phyloP scores from a whole-genome alignment of 2,797 vertebrate species.

The Leuciscus waleckii region DNA sequence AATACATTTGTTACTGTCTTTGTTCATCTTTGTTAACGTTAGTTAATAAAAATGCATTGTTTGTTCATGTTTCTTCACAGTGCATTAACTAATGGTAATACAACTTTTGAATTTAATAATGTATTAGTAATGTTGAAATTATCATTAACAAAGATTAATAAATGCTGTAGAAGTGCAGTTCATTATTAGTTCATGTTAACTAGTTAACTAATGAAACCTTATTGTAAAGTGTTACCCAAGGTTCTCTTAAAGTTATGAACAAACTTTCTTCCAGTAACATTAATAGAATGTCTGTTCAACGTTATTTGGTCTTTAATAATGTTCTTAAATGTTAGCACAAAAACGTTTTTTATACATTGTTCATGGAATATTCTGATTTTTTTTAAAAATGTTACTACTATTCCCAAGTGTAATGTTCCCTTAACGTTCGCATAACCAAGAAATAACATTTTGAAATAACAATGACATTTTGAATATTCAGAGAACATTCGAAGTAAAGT shows the following conservation, averaged over 20 bases:
- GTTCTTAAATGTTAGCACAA: neutral
- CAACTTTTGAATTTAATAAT: too few species aligned
- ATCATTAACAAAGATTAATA: too few species aligned
- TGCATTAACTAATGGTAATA: too few species aligned
- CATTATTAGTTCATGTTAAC: too few species aligned
- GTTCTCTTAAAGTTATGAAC: neutral
- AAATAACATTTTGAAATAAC: neutral
- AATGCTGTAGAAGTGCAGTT: too few species aligned
- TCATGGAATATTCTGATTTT: neutral
- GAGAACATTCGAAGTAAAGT: neutral
- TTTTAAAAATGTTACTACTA: too few species aligned
- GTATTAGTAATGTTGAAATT: too few species aligned
- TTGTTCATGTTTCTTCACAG: too few species aligned
- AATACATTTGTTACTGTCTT: too few species aligned
- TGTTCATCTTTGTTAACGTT: too few species aligned
- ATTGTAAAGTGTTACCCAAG: neutral
- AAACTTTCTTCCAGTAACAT: neutral
- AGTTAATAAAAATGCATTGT: too few species aligned
- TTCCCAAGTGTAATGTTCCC: neutral
- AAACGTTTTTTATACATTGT: neutral
- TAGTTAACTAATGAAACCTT: too few species aligned
- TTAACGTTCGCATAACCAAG: neutral
- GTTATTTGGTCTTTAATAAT: neutral
- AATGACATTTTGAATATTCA: neutral
- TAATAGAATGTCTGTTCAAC: neutral